Evolutionary conservation across 2,888 invertebrate species (phyloP), one percentile per base, ranked within the genome.

Genomic region (Tryphoninae sp.): DNA sequence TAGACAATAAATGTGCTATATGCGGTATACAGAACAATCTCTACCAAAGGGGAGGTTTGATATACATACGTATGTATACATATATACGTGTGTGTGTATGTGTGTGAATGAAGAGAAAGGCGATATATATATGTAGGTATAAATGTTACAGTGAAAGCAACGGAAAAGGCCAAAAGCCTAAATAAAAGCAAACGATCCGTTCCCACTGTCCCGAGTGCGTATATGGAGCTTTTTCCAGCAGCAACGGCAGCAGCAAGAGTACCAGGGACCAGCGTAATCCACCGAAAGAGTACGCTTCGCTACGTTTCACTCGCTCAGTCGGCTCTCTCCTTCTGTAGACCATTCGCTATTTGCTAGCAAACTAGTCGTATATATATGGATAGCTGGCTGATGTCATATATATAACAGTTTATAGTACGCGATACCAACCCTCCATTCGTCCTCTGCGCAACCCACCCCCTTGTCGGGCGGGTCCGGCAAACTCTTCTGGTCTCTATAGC

Each of bases 141-240:
- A 81, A 19, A 19, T 19, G 69, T 61, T 16, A 72, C 23, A 40
- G 61, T 59, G 19, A 53, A 75, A 76, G 53, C 69, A 64, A 69
- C 72, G 62, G 22, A 86, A 84, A 86, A 77, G 83, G 81, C 83
- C 74, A 67, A 58, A 84, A 88, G 85, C 86, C 87, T 86, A 86
- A 90, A 89, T 90, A 89, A 88, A 89, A 87, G 86, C 86, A 84
- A 86, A 87, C 86, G 86, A 85, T 84, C 85, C 84, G 83, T 85
- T 84, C 75, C 84, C 78, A 83, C 82, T 78, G 82, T 83, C 78
- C 75, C 69, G 64, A 72, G 74, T 65, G 74, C 64, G 51, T 42
- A 16, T 33, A 42, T 49, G 4, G 58, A 58, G 58, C 53, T 23
- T 65, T 80, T 68, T 62, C 77, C 72, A 58, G 68, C 72, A 64